phyloP scores from a whole-genome alignment of 2,113 vertebrate species.

The Siniperca chuatsi region DNA sequence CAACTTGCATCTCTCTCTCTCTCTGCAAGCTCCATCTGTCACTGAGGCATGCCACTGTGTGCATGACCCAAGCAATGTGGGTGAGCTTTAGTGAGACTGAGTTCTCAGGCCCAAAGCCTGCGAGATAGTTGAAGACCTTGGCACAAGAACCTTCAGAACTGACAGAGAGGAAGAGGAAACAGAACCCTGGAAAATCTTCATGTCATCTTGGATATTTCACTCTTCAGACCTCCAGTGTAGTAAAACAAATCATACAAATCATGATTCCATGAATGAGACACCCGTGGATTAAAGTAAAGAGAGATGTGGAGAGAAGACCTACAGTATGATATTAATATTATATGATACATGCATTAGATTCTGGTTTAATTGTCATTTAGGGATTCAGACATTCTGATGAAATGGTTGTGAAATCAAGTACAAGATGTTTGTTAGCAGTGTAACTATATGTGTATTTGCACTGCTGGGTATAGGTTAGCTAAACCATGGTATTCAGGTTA shows the following conservation, averaged over 20 bases:
- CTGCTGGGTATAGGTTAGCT: neutral
- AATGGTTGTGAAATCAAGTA: neutral
- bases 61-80: slow-evolving; percentile 62
- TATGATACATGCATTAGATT: neutral
- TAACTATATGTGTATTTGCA: neutral
- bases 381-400: neutral
- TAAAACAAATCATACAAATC: slow-evolving; percentile 17
- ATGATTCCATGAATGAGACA: slow-evolving; percentile 17
- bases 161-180: slow-evolving; percentile 45
- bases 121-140: slow-evolving; percentile 60
- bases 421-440: neutral
- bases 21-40: slow-evolving; percentile 76
- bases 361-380: neutral
- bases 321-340: neutral
- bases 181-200: slow-evolving; percentile 58
- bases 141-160: slow-evolving; percentile 48
- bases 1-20: slow-evolving; percentile 8
- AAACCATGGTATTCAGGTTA: neutral
- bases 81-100: slow-evolving; percentile 59
- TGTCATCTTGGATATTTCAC: slow-evolving; percentile 52
- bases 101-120: slow-evolving; percentile 47
- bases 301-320: neutral
- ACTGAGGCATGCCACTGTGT: slow-evolving; percentile 58
- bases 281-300: neutral
- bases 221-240: slow-evolving; percentile 16